Conservation (phyloP, 2,888 invertebrate genomes). For the Mythimna loreyi region DNA sequence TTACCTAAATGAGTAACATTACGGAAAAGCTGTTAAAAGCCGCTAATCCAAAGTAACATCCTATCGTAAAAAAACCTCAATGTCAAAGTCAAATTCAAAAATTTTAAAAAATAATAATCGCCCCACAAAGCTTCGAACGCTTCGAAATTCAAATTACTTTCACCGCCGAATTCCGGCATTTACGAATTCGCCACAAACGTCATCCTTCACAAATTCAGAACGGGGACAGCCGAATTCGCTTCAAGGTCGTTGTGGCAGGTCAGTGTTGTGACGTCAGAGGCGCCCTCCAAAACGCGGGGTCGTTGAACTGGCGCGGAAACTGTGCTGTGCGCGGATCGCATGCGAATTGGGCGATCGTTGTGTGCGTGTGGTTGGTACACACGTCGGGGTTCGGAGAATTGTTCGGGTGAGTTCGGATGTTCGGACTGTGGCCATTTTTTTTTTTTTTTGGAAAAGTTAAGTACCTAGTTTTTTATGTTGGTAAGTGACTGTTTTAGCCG, state of each 20-base stretch:
- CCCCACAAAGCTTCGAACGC: constrained; percentile 9
- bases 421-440: too few relatives aligned
- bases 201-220: constrained; percentile 69
- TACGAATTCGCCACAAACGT: constrained; percentile 60
- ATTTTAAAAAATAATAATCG: constrained; percentile 3
- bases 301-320: constrained; percentile 88
- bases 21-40: not conserved
- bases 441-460: too few relatives aligned
- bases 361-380: constrained; percentile 77
- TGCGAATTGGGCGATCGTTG: constrained; percentile 87
- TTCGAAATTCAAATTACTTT: constrained; percentile 55
- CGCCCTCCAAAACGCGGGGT: constrained; percentile 89
- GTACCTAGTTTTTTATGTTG: too few relatives aligned
- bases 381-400: constrained; percentile 39
- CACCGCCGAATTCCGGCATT: constrained; percentile 42
- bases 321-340: constrained; percentile 88
- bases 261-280: constrained; percentile 87
- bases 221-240: constrained; percentile 78
- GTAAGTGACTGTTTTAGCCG: too few relatives aligned
- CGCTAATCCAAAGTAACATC: not conserved
- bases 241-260: constrained; percentile 89
- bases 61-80: not conserved
- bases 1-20: not conserved
- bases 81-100: not conserved
- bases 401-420: constrained; percentile 6